Conservation (phyloP, 2,888 invertebrate genomes). For the Ernsta delagoae region DNA sequence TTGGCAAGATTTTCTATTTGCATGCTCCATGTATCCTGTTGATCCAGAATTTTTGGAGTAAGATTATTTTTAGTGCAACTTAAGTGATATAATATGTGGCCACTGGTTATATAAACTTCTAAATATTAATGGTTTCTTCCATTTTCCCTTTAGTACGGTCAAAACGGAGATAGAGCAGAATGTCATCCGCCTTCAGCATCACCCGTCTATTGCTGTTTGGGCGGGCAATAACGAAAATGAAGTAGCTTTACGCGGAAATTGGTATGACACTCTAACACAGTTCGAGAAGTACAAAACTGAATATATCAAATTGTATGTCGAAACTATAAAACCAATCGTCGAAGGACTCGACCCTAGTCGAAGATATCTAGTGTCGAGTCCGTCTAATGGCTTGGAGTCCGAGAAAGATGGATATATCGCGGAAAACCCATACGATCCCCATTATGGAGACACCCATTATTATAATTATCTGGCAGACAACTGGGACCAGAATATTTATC, state of each 20-base stretch:
- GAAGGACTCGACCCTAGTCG: slow-evolving; percentile 86
- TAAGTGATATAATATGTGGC: neutral
- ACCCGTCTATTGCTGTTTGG: slow-evolving; percentile 95
- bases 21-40: slow-evolving; percentile 97
- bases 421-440: slow-evolving; percentile 89
- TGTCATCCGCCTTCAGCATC: slow-evolving; percentile 92
- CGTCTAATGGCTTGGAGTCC: slow-evolving; percentile 92
- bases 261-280: slow-evolving; percentile 87
- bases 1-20: slow-evolving; percentile 99
- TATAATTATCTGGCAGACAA: slow-evolving; percentile 93
- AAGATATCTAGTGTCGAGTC: slow-evolving; percentile 94
- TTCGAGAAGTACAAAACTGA: slow-evolving; percentile 87
- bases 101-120: too few species aligned
- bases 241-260: slow-evolving; percentile 92
- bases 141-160: slow-evolving; percentile 82
- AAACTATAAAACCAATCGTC: slow-evolving; percentile 88
- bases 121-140: too few species aligned
- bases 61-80: slow-evolving; percentile 40
- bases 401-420: slow-evolving; percentile 91
- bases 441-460: slow-evolving; percentile 96
- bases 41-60: slow-evolving; percentile 88
- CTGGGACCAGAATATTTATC: slow-evolving; percentile 92
- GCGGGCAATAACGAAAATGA: slow-evolving; percentile 99
- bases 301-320: slow-evolving; percentile 93
- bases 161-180: slow-evolving; percentile 91